Base-by-base conservation (phyloP, 2,888 invertebrate genomes). In the Oconnorella tubifera region DNA sequence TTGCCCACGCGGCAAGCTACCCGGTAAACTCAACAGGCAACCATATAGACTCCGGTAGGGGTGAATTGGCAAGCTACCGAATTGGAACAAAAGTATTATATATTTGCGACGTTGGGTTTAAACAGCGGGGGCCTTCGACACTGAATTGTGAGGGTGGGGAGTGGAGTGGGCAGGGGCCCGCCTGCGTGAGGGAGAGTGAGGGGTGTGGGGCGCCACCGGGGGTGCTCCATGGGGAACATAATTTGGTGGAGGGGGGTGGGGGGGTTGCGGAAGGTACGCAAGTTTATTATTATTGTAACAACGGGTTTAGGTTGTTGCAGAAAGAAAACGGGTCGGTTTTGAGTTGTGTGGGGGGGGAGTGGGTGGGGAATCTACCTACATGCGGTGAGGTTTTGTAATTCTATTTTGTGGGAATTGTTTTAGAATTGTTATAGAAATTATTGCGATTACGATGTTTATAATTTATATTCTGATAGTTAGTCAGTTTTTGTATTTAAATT, bases 31-130 rank as follows among this genome's bases (percentile, higher is more conserved):
- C 40, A n/a, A n/a, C n/a, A n/a, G n/a, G n/a, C n/a, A n/a, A n/a
- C n/a, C n/a, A n/a, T n/a, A n/a, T n/a, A n/a, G n/a, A n/a, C n/a
- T n/a, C n/a, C n/a, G n/a, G n/a, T n/a, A n/a, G n/a, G n/a, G n/a
- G n/a, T n/a, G n/a, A n/a, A n/a, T n/a, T n/a, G n/a, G 6, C 40
- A 14, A 40, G 40, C 40, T 51, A 51, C 53, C 31, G 28, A 6
- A 55, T 23, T 25, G 75, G 76, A 3, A 66, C 73, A 25, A 66
- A 85, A 66, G 88, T 89, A 3, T 85, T 86, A 74, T 91, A 90
- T 81, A 87, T 88, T 74, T 94, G 94, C 81, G 89, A 89, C 65
- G 85, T 87, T 14, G 92, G 92, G 31, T 91, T 87, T 82, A 87
- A 88, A 70, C 86, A 40, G 33, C n/a, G 33, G 25, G 31, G 31